Base-by-base conservation (phyloP, 2,888 invertebrate genomes). In the Brachylomia viminalis region DNA sequence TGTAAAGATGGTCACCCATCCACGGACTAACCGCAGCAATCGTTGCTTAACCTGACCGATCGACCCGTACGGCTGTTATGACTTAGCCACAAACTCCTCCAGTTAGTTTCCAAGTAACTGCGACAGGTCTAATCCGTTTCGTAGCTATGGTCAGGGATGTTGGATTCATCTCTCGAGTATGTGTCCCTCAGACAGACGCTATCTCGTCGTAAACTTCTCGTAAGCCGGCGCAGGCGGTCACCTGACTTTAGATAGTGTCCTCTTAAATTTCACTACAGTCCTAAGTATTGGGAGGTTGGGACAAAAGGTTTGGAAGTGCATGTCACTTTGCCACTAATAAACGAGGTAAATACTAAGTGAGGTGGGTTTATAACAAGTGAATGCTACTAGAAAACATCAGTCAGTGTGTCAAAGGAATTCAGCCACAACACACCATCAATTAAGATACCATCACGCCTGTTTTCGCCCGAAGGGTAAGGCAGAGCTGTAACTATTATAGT, bases 161-260 rank as follows among this genome's bases (percentile, higher is more conserved):
- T 92, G 94, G 92, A 94, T 95, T 95, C 95, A 96, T 95, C 96
- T 95, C 92, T 90, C 64, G 92, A 91, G 91, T 92, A 94, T 94
- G 93, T 90, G 90, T 86, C 83, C 84, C 86, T 82, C 86, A 83
- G 86, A 86, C 88, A 75, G 85, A 75, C 87, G 56, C 91, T 92
- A 93, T 94, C 91, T 85, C 56, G 65, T 66, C 68, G 79, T 86
- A 86, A 89, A 90, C 88, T 70, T 85, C 84, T 87, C 87, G 88
- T 90, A 89, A 89, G 87, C 89, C 90, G 64, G 87, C 89, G 87
- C 89, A 90, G 64, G 87, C 89, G 91, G 90, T 90, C 89, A 88
- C 86, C 86, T 82, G 82, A 84, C 84, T 77, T 61, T 0, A 87
- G 88, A 92, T 92, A 87, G 87, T 62, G 89, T 90, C 87, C 84